phyloP scores from a whole-genome alignment of 37 sponge, comb jelly and placozoan species.

The Bolinopsis microptera region DNA sequence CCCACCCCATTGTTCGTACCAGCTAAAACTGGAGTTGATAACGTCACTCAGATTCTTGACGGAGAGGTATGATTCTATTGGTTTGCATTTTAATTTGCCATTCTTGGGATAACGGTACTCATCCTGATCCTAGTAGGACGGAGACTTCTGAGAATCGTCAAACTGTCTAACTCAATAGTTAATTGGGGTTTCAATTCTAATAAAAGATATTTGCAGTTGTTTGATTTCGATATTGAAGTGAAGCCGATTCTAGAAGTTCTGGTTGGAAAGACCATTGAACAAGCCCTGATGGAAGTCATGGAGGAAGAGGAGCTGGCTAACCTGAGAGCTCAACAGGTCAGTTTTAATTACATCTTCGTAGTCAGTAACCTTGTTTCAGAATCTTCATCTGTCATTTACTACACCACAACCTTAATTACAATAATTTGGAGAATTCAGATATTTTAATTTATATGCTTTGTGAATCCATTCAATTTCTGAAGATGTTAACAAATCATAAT shows the following conservation, averaged over 20 bases:
- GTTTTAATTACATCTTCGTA: no score
- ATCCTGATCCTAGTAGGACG: neutral
- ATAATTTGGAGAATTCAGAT: no score
- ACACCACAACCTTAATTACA: neutral
- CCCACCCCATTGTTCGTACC: conserved; percentile 96
- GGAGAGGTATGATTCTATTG: conserved; percentile 93
- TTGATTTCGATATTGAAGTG: conserved; percentile 95
- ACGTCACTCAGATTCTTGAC: conserved; percentile 90
- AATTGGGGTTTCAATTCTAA: no score
- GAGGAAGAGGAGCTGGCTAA: conserved; percentile 96
- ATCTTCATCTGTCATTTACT: neutral
- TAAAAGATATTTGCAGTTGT: conserved; percentile 73
- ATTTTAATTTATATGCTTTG: no score
- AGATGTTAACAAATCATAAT: no score
- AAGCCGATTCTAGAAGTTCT: conserved; percentile 94
- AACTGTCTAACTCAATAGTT: neutral
- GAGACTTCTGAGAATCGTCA: neutral
- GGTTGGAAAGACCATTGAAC: conserved; percentile 99
- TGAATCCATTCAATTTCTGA: no score
- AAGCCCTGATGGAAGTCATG: conserved; percentile 97
- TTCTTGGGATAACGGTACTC: no score
- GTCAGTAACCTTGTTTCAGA: no score
- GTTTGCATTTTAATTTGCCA: no score
- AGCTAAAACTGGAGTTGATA: conserved; percentile 95
- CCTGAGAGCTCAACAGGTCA: conserved; percentile 85